phyloP scores from a whole-genome alignment of 2,113 vertebrate genomes.

The Microcebus griseorufus region DNA sequence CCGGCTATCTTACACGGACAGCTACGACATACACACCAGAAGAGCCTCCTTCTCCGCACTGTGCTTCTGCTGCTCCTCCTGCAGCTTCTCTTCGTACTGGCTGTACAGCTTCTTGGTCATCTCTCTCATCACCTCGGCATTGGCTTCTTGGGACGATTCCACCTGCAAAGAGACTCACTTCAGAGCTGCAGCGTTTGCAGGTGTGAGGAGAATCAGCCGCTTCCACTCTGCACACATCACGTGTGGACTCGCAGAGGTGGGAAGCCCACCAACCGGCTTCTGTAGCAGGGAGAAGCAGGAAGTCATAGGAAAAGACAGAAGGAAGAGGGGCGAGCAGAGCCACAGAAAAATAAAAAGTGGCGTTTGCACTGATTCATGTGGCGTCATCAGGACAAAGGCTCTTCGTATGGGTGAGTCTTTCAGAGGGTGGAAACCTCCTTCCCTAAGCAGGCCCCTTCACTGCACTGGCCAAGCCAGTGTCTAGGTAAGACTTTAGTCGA shows the following conservation, averaged over 20 bases:
- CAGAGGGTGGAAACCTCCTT: not conserved
- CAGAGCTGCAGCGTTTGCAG: not conserved
- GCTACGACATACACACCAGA: slow-evolving; percentile 83
- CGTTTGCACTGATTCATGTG: not conserved
- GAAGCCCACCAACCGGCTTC: not conserved
- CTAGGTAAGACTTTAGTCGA: not conserved
- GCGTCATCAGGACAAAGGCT: not conserved
- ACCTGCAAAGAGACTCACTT: slow-evolving; percentile 82
- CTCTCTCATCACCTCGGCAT: slow-evolving; percentile 90
- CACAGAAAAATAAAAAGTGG: not conserved
- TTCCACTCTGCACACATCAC: accelerated
- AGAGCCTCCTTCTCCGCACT: slow-evolving; percentile 92
- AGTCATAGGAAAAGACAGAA: accelerated
- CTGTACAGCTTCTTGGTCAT: slow-evolving; percentile 91
- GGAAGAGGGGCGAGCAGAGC: accelerated
- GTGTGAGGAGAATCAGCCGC: too few relatives aligned
- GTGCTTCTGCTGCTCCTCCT: slow-evolving; percentile 90
- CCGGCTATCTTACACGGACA: accelerated
- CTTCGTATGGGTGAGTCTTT: not conserved
- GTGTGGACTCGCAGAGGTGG: not conserved
- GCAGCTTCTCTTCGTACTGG: slow-evolving; percentile 91
- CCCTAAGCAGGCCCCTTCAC: not conserved
- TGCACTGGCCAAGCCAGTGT: not conserved
- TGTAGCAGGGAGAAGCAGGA: not conserved
- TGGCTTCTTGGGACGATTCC: slow-evolving; percentile 91